Conservation (phyloP, 1,140 invertebrate genomes). For the Microplitis demolitor region DNA sequence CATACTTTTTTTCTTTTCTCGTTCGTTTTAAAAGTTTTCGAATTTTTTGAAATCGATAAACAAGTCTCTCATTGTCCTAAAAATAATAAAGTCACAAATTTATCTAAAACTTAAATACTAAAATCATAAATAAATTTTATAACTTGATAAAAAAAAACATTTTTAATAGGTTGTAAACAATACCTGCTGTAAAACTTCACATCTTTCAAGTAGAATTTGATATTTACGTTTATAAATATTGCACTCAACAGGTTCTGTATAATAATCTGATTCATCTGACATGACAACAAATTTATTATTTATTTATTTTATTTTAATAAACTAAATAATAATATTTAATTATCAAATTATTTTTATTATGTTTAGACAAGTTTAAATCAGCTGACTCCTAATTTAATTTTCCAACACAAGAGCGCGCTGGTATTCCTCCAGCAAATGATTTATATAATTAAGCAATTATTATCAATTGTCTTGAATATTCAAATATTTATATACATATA, state of each 20-base stretch:
- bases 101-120: too few species aligned
- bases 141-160: slow-evolving; percentile 8
- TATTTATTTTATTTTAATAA: not conserved
- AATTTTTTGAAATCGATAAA: slow-evolving; percentile 58
- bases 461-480: not conserved
- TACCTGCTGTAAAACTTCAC: slow-evolving; percentile 59
- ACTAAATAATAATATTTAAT: not conserved
- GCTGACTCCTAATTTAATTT: too few species aligned
- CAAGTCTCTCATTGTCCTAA: slow-evolving; percentile 61
- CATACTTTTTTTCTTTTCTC: slow-evolving; percentile 61
- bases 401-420: not conserved
- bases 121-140: not conserved
- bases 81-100: slow-evolving; percentile 23
- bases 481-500: too few species aligned
- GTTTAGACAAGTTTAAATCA: not conserved
- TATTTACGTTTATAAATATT: slow-evolving; percentile 59
- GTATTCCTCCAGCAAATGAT: not conserved
- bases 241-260: slow-evolving; percentile 52
- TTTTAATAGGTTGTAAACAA: slow-evolving; percentile 7
- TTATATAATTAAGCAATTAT: not conserved
- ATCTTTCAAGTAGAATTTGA: slow-evolving; percentile 56
- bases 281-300: slow-evolving; percentile 26
- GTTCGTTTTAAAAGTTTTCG: slow-evolving; percentile 56
- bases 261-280: slow-evolving; percentile 47
- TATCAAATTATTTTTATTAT: not conserved